These are phyloP conservation scores for Malurus alboscapulatus DNA, from an alignment of 2,113 vertebrate species.

Conservation along the genomic window DNA sequence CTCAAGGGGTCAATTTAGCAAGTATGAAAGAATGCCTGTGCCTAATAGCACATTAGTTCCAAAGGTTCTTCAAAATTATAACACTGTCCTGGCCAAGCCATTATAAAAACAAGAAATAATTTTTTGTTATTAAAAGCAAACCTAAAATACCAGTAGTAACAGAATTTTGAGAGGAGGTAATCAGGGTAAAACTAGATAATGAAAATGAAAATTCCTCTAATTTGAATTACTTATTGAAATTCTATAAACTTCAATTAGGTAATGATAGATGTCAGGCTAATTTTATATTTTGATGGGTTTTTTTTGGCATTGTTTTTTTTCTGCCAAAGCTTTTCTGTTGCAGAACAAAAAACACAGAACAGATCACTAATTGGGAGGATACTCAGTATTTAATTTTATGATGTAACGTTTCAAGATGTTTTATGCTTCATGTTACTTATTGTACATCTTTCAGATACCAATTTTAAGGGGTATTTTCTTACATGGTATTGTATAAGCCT, in stretches of 20 bases:
- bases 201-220: background rate
- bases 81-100: background rate
- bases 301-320: background rate
- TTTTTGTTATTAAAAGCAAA: background rate
- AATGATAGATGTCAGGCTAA: background rate
- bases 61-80: background rate
- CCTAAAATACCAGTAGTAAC: background rate
- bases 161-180: background rate
- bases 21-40: background rate
- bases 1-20: background rate
- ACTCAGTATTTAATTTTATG: background rate
- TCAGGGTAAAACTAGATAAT: conserved; percentile 2
- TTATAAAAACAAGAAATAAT: background rate
- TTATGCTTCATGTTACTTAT: background rate
- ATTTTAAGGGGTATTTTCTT: background rate
- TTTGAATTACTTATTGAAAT: background rate
- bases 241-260: background rate
- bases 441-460: background rate
- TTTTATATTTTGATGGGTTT: background rate
- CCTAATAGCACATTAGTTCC: background rate
- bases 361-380: background rate
- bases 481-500: background rate
- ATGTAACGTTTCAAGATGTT: background rate
- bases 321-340: background rate
- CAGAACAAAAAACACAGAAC: background rate